A percentile compares a stretch with the other conserved stretches of the same genome.
phyloP scores from a whole-genome alignment of 2,113 vertebrate species.

The Ptychochromis oligacanthus region DNA sequence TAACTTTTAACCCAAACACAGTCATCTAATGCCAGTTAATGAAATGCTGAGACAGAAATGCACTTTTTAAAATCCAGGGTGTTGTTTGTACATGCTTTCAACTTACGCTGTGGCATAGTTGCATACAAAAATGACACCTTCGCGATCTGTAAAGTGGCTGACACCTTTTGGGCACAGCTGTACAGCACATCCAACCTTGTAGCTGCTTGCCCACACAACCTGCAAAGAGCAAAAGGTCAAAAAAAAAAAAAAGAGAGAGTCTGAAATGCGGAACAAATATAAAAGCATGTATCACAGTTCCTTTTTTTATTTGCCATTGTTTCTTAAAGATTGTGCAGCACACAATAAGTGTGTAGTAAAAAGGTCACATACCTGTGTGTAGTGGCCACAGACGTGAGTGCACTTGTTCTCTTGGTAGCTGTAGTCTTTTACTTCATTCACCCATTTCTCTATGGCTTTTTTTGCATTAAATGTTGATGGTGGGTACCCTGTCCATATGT shows the following conservation, averaged over 20 bases:
- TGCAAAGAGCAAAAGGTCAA: constrained; percentile 12
- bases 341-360: background rate
- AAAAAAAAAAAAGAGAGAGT: no score
- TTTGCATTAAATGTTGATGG: background rate
- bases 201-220: constrained; percentile 74
- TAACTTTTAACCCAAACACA: background rate
- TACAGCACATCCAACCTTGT: constrained; percentile 76
- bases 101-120: constrained; percentile 76
- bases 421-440: constrained; percentile 41
- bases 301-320: background rate
- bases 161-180: constrained; percentile 60
- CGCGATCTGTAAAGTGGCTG: rapidly evolving
- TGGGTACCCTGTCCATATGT: constrained; percentile 61
- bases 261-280: background rate
- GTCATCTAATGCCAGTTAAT: background rate
- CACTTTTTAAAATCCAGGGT: background rate
- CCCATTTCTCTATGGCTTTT: background rate
- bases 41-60: background rate
- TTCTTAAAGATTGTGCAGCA: background rate
- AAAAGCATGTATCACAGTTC: background rate
- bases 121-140: constrained; percentile 68
- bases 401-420: background rate
- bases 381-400: constrained; percentile 50
- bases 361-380: constrained; percentile 67
- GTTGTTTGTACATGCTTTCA: background rate